A percentile compares a stretch with the other conserved stretches of the same genome.
phyloP scores from a whole-genome alignment of 2,888 invertebrate species.

The Coelinius sp. region DNA sequence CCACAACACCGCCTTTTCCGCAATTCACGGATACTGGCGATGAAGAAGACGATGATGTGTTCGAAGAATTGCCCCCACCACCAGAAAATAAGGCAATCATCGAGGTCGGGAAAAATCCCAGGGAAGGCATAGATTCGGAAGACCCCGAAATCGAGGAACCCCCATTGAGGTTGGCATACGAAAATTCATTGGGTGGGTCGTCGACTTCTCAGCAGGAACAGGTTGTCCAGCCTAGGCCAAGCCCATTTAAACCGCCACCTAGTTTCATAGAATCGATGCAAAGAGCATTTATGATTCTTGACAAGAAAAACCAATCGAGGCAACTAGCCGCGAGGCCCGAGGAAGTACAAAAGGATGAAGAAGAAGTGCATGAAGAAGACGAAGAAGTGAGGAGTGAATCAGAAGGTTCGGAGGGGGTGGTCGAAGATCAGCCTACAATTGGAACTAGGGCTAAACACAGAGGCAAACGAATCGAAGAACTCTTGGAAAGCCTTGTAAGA shows the following conservation, averaged over 20 bases:
- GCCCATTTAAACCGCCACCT: neutral
- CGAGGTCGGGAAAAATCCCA: neutral
- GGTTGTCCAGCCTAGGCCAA: no score
- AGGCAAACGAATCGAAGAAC: neutral
- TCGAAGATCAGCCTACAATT: neutral
- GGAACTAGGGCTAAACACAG: neutral
- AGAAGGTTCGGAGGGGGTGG: neutral
- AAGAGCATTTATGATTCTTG: neutral
- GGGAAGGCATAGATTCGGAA: neutral
- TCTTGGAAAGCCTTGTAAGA: neutral
- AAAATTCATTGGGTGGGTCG: neutral
- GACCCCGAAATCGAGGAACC: neutral
- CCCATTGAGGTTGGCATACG: neutral
- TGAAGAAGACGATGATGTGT: no score
- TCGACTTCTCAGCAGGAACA: no score
- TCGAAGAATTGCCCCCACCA: neutral
- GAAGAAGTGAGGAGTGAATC: no score
- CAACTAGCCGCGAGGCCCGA: neutral
- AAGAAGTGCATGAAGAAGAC: neutral
- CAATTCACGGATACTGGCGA: no score
- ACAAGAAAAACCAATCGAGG: neutral
- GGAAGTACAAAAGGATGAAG: neutral
- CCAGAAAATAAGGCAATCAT: neutral
- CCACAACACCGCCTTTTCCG: no score
- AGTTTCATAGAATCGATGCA: neutral